Evolutionary conservation across 2,797 vertebrate species (phyloP).

Genomic region (Eidolon dupreanum): DNA sequence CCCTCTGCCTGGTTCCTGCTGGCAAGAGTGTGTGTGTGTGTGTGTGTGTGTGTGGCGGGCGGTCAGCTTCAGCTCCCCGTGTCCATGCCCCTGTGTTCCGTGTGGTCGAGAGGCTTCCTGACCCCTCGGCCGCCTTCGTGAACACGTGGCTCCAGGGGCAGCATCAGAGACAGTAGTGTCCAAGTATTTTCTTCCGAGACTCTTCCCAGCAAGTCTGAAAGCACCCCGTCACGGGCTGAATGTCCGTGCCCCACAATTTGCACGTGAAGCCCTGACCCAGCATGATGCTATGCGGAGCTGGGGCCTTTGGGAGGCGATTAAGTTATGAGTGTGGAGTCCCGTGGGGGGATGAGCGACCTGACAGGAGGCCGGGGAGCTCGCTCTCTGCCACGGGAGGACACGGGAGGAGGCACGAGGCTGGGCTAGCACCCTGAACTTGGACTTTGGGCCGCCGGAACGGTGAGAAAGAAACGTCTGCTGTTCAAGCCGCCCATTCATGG

Average conservation of each 20-base stretch:
- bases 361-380: not conserved
- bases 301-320: not conserved
- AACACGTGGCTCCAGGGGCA: not conserved
- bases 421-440: too few species aligned
- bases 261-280: not conserved
- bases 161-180: not conserved
- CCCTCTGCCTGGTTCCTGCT: too few species aligned
- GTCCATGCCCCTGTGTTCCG: not conserved
- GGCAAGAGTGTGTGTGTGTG: not conserved
- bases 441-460: not conserved
- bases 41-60: not conserved
- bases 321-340: not conserved
- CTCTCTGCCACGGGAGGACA: not conserved
- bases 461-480: not conserved
- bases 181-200: not conserved
- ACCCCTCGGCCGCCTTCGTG: not conserved
- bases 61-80: rapidly evolving
- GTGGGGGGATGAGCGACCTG: not conserved
- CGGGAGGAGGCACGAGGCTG: too few species aligned
- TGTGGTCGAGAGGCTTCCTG: not conserved
- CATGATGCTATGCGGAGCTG: not conserved
- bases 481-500: not conserved
- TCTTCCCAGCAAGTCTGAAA: not conserved
- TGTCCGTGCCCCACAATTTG: not conserved
- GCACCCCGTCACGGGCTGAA: not conserved